A percentile compares a stretch with the other conserved stretches of the same genome.
phyloP scores from a whole-genome alignment of 2,113 vertebrate genomes.

The Paradoxurus hermaphroditus region DNA sequence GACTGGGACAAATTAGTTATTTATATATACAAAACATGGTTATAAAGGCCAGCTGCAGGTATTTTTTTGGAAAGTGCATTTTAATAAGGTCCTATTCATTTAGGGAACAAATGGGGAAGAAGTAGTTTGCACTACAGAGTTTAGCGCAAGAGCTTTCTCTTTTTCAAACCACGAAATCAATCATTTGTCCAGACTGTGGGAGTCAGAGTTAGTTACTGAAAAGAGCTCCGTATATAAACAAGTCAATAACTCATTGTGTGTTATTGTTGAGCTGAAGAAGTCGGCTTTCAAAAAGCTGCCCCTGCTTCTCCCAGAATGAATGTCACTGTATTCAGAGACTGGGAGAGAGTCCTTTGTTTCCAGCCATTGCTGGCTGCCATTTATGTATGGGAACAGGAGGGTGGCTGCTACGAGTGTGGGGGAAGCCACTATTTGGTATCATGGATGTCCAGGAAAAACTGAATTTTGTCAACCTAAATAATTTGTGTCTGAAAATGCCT shows the following conservation, averaged over 20 bases:
- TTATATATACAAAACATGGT: slow-evolving; percentile 89
- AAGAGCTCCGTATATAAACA: slow-evolving; percentile 90
- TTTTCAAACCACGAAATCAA: slow-evolving; percentile 90
- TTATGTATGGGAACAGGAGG: slow-evolving; percentile 86
- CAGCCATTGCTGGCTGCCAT: slow-evolving; percentile 80
- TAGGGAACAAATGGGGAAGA: slow-evolving; percentile 85
- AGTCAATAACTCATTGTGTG: slow-evolving; percentile 94
- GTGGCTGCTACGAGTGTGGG: slow-evolving; percentile 71
- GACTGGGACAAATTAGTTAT: slow-evolving; percentile 91
- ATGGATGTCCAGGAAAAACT: slow-evolving; percentile 26
- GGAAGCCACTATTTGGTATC: slow-evolving; percentile 36
- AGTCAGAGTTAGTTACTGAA: slow-evolving; percentile 90
- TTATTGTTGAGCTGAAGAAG: slow-evolving; percentile 87
- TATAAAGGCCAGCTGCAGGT: slow-evolving; percentile 91
- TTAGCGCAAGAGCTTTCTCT: slow-evolving; percentile 84
- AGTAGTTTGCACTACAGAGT: slow-evolving; percentile 89
- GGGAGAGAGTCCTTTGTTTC: slow-evolving; percentile 84
- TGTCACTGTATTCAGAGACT: slow-evolving; percentile 85
- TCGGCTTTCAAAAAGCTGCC: slow-evolving; percentile 86
- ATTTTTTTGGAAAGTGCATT: slow-evolving; percentile 91
- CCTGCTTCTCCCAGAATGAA: slow-evolving; percentile 85
- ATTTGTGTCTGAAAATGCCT: slow-evolving; percentile 6
- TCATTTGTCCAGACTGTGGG: slow-evolving; percentile 91
- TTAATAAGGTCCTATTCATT: slow-evolving; percentile 90
- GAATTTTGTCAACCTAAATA: slow-evolving; percentile 45